Evolutionary conservation across 2,113 vertebrate species (phyloP).

Genomic region (Elephas maximus): DNA sequence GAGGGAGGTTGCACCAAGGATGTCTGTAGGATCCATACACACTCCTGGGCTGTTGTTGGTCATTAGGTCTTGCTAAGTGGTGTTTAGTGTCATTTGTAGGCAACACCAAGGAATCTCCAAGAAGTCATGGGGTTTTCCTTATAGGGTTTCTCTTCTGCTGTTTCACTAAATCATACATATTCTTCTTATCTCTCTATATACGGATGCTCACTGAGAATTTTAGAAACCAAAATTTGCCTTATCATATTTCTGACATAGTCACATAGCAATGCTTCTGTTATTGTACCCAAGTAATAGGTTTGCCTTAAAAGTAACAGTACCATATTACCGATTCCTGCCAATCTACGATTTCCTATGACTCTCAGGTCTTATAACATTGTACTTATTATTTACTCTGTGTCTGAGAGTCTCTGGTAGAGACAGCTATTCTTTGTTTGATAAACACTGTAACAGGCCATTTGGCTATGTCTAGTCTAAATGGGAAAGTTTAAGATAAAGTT

Average conservation of each 20-base stretch:
- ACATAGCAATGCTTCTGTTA: neutral
- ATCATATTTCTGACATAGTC: neutral
- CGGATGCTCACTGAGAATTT: neutral
- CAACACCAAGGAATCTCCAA: neutral
- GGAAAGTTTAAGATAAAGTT: neutral
- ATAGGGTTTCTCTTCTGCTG: neutral
- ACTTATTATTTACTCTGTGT: neutral
- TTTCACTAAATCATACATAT: neutral
- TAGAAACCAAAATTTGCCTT: neutral
- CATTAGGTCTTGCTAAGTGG: too few relatives aligned
- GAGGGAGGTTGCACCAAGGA: neutral
- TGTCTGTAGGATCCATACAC: fast-evolving
- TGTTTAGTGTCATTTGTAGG: neutral
- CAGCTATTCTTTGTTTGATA: neutral
- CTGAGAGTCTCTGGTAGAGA: neutral
- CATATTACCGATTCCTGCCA: neutral
- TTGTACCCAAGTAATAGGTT: neutral
- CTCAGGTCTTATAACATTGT: neutral
- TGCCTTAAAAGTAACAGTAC: neutral
- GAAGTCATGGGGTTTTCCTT: neutral
- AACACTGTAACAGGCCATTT: neutral
- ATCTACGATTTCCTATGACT: neutral
- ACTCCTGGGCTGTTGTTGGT: neutral
- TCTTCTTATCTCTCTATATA: too few relatives aligned
- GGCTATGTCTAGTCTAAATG: neutral